Conservation (phyloP, 1,140 invertebrate species). For the Macrotrachela quadricornifera region DNA sequence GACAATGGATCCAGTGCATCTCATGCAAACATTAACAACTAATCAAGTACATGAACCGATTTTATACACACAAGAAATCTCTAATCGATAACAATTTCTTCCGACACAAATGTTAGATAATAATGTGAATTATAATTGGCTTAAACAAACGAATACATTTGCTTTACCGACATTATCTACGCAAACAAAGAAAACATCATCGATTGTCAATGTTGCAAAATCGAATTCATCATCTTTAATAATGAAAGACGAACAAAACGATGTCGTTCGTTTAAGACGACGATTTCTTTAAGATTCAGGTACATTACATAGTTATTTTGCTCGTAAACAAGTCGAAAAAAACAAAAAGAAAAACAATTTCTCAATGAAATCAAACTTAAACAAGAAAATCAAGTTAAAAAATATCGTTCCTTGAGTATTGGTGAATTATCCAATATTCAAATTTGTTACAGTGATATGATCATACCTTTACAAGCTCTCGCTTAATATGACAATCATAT, state of each 20-base stretch:
- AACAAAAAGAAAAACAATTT: constrained; percentile 24
- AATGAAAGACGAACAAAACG: constrained; percentile 10
- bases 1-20: no score
- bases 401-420: constrained; percentile 38
- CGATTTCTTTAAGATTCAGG: constrained; percentile 30
- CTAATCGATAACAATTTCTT: no score
- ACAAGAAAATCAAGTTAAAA: constrained; percentile 30
- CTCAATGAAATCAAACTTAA: constrained; percentile 25
- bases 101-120: no score
- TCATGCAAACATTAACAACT: no score
- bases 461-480: constrained; percentile 41
- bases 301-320: background rate
- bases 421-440: constrained; percentile 50
- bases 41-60: no score
- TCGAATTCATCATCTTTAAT: no score
- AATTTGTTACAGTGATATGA: constrained; percentile 39
- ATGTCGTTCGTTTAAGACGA: constrained; percentile 19
- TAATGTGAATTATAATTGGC: no score
- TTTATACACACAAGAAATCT: no score
- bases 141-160: no score
- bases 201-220: no score
- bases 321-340: constrained; percentile 22
- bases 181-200: background rate
- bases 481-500: constrained; percentile 24
- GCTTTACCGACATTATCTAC: no score